Evolutionary conservation across 2,888 invertebrate species (phyloP), one percentile per base, ranked within the genome.

Genomic region (Pachliopta kotzebuea): DNA sequence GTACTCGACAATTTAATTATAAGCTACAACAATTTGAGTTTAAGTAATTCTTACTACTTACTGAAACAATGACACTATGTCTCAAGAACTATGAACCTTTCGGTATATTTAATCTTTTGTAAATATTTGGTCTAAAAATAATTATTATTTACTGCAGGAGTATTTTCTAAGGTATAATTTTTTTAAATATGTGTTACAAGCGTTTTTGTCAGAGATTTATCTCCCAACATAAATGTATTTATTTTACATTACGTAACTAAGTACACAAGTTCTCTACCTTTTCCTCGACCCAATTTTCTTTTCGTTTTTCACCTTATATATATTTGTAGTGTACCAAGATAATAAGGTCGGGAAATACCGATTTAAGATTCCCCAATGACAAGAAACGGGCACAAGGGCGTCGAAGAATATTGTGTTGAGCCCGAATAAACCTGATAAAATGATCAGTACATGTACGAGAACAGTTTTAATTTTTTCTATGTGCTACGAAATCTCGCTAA

Each of bases 341-440:
- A 52, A 20, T 52, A 60, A 60, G 52, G 31, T 53, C 23, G n/a
- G 42, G 37, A 60, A 60, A 54, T 50, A 26, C 52, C n/a, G 54
- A 42, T 60, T 42, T 53, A 54, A 24, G n/a, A 23, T 24, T 54
- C 37, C 54, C 11, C 18, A 45, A 45, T 21, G 50, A 52, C 21
- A 52, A 17, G 54, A 54, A 60, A 60, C 42, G 11, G 42, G 53
- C 42, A 42, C 54, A 37, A 60, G 54, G 60, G 54, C 17, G 54
- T 24, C 42, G 37, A 18, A 21, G 20, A n/a, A 54, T 37, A 54
- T 60, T 53, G 31, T 59, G 31, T 60, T 60, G 42, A 14, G 60
- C 14, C 24, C 24, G 37, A 60, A 54, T 60, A 60, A 54, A 54
- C 53, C 24, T 60, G 8, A 7, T 54, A 54, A 54, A n/a, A 31